Evolutionary conservation across 2,113 vertebrate genomes (phyloP).

Genomic region (Limanda limanda): DNA sequence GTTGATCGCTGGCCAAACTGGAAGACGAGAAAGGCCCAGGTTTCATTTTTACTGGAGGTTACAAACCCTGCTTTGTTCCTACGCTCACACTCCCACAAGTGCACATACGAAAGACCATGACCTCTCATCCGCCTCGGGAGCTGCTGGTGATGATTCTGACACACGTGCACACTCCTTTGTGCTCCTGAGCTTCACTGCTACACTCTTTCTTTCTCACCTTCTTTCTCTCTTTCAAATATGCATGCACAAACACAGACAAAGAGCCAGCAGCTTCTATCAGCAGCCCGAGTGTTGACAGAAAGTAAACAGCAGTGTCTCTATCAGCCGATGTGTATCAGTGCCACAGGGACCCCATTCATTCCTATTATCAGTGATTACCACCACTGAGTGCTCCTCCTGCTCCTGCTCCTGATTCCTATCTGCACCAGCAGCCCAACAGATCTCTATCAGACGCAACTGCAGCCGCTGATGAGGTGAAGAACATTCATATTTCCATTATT

Average conservation of each 20-base stretch:
- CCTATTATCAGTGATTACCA: constrained; percentile 54
- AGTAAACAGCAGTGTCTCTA: constrained; percentile 46
- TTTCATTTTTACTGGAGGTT: constrained; percentile 13
- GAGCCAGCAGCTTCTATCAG: constrained; percentile 43
- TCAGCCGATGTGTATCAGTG: constrained; percentile 53
- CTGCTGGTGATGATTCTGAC: neutral
- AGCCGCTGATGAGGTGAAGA: constrained; percentile 6
- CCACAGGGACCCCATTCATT: constrained; percentile 43
- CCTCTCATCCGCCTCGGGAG: neutral
- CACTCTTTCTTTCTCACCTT: neutral
- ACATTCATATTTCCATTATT: neutral
- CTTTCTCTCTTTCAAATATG: neutral
- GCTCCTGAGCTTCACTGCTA: neutral
- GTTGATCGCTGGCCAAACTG: neutral
- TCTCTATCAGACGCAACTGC: constrained; percentile 31
- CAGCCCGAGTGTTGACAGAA: constrained; percentile 39
- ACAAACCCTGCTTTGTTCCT: constrained; percentile 5
- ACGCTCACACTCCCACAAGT: neutral
- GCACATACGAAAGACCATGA: neutral
- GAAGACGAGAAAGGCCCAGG: constrained; percentile 2
- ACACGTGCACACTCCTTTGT: neutral
- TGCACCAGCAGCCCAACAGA: constrained; percentile 29
- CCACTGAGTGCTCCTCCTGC: constrained; percentile 40
- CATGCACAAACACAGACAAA: constrained; percentile 13
- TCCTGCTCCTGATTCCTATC: constrained; percentile 58